Conservation (phyloP, 2,797 vertebrate genomes). For the Vespertilio murinus region DNA sequence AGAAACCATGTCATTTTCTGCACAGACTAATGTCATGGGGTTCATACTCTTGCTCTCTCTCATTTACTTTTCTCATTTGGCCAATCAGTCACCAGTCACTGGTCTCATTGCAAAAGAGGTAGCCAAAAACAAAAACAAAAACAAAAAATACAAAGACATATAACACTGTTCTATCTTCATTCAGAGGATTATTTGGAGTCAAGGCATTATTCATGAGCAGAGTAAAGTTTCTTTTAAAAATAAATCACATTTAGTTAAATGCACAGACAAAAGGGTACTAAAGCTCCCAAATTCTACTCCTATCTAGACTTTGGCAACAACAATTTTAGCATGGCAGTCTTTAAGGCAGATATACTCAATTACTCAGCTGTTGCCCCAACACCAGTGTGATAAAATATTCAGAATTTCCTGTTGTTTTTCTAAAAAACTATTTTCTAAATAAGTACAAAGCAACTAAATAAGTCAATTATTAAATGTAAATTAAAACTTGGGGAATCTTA, state of each 20-base stretch:
- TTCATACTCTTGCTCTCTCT: background rate
- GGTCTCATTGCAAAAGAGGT: background rate
- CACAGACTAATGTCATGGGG: background rate
- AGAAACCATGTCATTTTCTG: background rate
- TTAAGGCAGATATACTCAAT: background rate
- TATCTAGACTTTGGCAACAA: background rate
- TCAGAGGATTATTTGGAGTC: background rate
- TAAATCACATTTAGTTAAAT: background rate
- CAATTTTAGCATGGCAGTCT: background rate
- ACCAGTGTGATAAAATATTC: background rate
- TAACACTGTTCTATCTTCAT: background rate
- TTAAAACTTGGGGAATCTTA: background rate
- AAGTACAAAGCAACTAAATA: background rate
- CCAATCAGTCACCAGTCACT: background rate
- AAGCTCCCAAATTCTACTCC: background rate
- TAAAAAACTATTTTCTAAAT: background rate
- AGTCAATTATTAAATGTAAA: background rate
- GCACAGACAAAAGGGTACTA: background rate
- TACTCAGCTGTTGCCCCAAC: background rate
- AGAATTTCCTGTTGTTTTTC: background rate
- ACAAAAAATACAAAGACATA: background rate
- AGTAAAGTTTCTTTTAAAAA: constrained; percentile 3
- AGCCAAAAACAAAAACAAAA: background rate
- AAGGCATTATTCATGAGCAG: background rate
- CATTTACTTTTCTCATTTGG: background rate